Percentiles rank a stretch among this genome's conserved stretches.
phyloP scores from a whole-genome alignment of 2,888 invertebrate genomes.

The Baccha elongata region DNA sequence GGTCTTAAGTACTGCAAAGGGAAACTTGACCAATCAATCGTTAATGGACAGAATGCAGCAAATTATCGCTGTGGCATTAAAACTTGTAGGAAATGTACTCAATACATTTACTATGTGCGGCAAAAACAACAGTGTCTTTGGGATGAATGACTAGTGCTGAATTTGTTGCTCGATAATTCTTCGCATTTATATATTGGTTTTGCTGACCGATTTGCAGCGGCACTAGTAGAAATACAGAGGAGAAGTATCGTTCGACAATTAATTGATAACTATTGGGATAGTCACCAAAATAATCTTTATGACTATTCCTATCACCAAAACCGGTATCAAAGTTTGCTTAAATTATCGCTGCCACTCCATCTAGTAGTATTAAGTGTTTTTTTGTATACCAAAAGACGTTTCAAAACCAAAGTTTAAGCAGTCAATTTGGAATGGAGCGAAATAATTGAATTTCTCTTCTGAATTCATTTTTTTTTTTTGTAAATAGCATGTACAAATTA shows the following conservation, averaged over 20 bases:
- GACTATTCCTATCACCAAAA: slow-evolving; percentile 25
- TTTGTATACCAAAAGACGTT: slow-evolving; percentile 35
- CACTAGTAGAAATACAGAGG: slow-evolving; percentile 42
- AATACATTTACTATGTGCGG: slow-evolving; percentile 92
- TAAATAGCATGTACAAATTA: slow-evolving; percentile 51
- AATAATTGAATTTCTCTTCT: not conserved
- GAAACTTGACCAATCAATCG: slow-evolving; percentile 84
- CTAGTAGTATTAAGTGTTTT: slow-evolving; percentile 49
- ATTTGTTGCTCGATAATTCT: slow-evolving; percentile 71
- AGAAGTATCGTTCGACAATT: slow-evolving; percentile 68
- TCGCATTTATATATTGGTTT: slow-evolving; percentile 50
- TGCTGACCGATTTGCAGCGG: slow-evolving; percentile 40
- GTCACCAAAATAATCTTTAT: slow-evolving; percentile 32
- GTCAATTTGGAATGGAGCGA: not conserved
- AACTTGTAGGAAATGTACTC: slow-evolving; percentile 95
- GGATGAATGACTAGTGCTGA: slow-evolving; percentile 87
- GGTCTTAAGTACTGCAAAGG: slow-evolving; percentile 97
- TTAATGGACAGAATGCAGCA: slow-evolving; percentile 83
- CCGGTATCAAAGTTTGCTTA: slow-evolving; percentile 27
- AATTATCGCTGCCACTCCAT: slow-evolving; percentile 46
- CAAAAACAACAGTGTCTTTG: slow-evolving; percentile 92
- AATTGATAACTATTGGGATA: slow-evolving; percentile 27
- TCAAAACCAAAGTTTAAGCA: slow-evolving; percentile 21
- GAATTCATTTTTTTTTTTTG: not conserved
- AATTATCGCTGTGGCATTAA: slow-evolving; percentile 97